Evolutionary conservation across 2,888 invertebrate genomes (phyloP).

Genomic region (Chrysodeixis includens): DNA sequence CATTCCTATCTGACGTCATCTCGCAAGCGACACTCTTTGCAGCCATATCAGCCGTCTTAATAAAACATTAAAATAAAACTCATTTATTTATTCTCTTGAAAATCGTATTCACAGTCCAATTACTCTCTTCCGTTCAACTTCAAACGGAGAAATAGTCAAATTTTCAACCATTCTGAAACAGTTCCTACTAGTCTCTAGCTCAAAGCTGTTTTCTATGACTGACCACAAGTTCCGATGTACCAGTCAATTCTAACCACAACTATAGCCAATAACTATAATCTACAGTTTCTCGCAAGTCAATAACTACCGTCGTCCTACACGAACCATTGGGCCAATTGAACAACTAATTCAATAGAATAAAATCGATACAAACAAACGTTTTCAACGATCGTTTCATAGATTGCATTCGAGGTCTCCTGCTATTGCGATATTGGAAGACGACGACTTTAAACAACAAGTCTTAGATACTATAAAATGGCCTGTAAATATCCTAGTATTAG

Average conservation of each 20-base stretch:
- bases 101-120: too few species aligned
- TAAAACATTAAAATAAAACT: too few species aligned
- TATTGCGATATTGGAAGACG: not conserved
- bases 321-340: slow-evolving; percentile 27
- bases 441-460: too few species aligned
- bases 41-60: too few species aligned
- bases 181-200: too few species aligned
- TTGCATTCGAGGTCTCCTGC: not conserved
- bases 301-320: slow-evolving; percentile 28
- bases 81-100: too few species aligned
- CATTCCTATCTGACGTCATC: too few species aligned
- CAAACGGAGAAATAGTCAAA: too few species aligned
- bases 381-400: not conserved
- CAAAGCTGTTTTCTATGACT: not conserved
- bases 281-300: slow-evolving; percentile 21
- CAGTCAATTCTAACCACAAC: not conserved
- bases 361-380: slow-evolving; percentile 25
- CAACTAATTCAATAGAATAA: slow-evolving; percentile 28
- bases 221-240: not conserved
- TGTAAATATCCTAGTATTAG: too few species aligned
- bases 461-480: not conserved
- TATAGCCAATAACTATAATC: not conserved
- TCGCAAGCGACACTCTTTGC: too few species aligned
- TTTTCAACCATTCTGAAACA: not conserved
- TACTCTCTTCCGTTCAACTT: too few species aligned